phyloP scores from a whole-genome alignment of 2,888 invertebrate species.

The Xiphydria camelus region DNA sequence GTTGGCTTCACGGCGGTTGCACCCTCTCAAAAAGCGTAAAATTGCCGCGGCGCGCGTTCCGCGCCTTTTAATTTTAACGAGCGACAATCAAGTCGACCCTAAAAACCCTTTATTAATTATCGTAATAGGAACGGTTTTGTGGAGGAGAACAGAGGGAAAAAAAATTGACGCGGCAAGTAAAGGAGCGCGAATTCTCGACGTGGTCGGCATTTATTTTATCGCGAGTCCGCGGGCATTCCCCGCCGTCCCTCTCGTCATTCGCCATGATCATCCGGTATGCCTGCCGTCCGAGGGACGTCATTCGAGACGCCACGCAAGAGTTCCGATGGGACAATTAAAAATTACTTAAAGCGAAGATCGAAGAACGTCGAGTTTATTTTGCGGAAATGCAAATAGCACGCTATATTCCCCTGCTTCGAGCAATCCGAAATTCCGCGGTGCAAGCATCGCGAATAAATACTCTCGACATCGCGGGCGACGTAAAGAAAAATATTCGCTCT shows the following conservation, averaged over 20 bases:
- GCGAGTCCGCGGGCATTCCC: constrained; percentile 13
- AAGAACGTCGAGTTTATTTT: too few species aligned
- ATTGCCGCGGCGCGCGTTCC: constrained; percentile 27
- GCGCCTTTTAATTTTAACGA: constrained; percentile 36
- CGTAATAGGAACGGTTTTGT: constrained; percentile 22
- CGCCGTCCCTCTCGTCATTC: neutral
- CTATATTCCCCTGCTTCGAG: too few species aligned
- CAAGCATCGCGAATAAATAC: too few species aligned
- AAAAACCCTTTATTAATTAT: constrained; percentile 40
- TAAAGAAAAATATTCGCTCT: too few species aligned
- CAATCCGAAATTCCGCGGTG: too few species aligned
- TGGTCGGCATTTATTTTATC: constrained; percentile 25
- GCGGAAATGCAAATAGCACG: too few species aligned
- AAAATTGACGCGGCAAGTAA: constrained; percentile 20
- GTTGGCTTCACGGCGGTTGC: constrained; percentile 14
- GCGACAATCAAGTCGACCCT: constrained; percentile 29
- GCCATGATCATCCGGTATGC: too few species aligned
- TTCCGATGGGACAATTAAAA: too few species aligned
- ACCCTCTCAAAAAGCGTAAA: constrained; percentile 23
- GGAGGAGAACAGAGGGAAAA: constrained; percentile 14
- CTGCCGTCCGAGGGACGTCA: too few species aligned
- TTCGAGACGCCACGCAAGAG: too few species aligned
- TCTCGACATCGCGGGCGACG: too few species aligned
- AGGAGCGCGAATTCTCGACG: constrained; percentile 6
- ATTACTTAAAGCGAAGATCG: too few species aligned